Evolutionary conservation across 2,888 invertebrate species (phyloP).

Genomic region (Philhelius pedissequus): DNA sequence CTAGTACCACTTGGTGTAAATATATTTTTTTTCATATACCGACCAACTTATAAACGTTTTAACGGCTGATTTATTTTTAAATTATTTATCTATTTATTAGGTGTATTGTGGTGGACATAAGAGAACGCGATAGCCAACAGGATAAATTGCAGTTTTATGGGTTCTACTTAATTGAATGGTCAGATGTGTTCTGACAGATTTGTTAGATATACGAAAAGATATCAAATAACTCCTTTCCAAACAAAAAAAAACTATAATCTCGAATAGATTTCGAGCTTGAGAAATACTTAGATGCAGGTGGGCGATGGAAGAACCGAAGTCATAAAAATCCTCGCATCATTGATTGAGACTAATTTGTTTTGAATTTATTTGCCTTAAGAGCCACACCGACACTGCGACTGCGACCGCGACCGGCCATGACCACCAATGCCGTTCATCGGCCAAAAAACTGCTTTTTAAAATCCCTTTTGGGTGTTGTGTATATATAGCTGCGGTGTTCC

Average conservation of each 20-base stretch:
- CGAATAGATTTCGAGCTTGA: not conserved
- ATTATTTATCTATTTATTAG: slow-evolving; percentile 51
- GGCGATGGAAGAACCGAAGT: slow-evolving; percentile 25
- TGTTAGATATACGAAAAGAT: slow-evolving; percentile 18
- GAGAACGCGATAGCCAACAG: slow-evolving; percentile 12
- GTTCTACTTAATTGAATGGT: slow-evolving; percentile 54
- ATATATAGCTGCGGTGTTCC: not conserved
- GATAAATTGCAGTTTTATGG: slow-evolving; percentile 11
- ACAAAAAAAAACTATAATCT: not conserved
- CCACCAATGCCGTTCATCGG: not conserved
- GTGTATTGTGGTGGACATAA: not conserved
- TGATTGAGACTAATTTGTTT: slow-evolving; percentile 62
- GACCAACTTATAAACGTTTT: slow-evolving; percentile 15
- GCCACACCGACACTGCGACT: not conserved
- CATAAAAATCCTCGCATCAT: slow-evolving; percentile 58
- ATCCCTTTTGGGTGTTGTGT: slow-evolving; percentile 1
- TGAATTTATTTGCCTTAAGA: slow-evolving; percentile 48
- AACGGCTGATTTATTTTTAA: slow-evolving; percentile 49
- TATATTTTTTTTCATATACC: slow-evolving; percentile 31
- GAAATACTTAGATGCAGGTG: not conserved
- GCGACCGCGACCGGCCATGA: not conserved
- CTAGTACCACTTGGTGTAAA: slow-evolving; percentile 22
- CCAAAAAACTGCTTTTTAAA: not conserved
- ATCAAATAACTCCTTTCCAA: slow-evolving; percentile 1
- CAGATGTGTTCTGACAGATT: slow-evolving; percentile 39